A percentile compares a stretch with the other conserved stretches of the same genome.
These are phyloP conservation scores for Thalassarche chlororhynchos DNA, from an alignment of 2,113 vertebrate genomes.

Conservation along the genomic window DNA sequence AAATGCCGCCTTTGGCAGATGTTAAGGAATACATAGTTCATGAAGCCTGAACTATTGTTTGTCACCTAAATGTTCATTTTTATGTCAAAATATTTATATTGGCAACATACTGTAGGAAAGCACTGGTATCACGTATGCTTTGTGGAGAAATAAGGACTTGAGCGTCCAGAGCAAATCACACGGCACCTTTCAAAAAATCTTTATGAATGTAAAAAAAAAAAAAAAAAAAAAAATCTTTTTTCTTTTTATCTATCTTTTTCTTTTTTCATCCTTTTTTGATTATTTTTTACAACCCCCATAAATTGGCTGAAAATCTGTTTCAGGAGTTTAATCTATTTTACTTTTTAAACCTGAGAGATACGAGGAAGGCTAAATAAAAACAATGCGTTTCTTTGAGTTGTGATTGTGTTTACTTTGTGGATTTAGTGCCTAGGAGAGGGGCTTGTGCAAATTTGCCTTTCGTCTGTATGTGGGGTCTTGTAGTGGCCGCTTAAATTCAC, in stretches of 20 bases:
- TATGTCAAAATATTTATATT: not conserved
- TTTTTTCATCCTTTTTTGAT: not conserved
- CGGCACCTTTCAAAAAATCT: not conserved
- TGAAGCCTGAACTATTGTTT: not conserved
- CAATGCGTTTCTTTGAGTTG: accelerated
- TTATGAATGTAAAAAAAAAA: not conserved
- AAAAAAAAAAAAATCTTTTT: not conserved
- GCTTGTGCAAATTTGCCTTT: not conserved
- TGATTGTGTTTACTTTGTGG: too few species aligned
- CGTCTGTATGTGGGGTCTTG: not conserved
- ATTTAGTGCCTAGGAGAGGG: not conserved
- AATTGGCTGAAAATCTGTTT: not conserved
- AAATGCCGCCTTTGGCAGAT: not conserved
- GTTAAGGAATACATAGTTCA: not conserved
- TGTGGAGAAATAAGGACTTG: not conserved
- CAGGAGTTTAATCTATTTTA: not conserved
- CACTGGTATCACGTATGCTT: not conserved
- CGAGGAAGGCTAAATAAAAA: not conserved
- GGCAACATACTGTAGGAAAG: accelerated
- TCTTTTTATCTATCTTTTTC: not conserved
- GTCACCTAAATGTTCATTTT: not conserved
- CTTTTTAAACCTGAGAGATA: not conserved
- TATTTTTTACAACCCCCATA: not conserved
- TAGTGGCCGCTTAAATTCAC: not conserved
- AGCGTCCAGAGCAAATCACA: accelerated